Percentiles rank a stretch among this genome's conserved stretches.
Evolutionary conservation across 2,113 vertebrate genomes (phyloP).

Genomic region (Stegastes partitus): DNA sequence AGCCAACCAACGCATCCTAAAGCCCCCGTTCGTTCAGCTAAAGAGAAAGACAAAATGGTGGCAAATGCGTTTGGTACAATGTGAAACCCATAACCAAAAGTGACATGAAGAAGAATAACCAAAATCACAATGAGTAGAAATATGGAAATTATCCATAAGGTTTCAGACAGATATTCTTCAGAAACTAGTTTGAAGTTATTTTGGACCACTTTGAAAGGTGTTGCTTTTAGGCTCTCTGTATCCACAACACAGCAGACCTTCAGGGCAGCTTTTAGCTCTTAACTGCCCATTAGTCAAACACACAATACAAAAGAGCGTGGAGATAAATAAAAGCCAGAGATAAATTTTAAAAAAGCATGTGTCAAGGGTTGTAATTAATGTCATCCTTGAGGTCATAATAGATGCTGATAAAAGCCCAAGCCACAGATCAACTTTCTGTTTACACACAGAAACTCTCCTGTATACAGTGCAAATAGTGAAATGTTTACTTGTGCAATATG

Average conservation of each 20-base stretch:
- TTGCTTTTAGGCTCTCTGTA: neutral
- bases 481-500: constrained; percentile 16
- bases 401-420: too few species aligned
- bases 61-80: neutral
- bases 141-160: neutral
- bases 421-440: too few species aligned
- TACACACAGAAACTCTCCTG: too few species aligned
- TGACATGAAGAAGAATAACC: neutral
- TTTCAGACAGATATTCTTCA: neutral
- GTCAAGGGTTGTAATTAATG: neutral
- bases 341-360: neutral
- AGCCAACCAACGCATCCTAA: constrained; percentile 88
- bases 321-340: neutral
- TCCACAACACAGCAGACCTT: neutral
- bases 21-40: constrained; percentile 80
- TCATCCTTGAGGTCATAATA: neutral
- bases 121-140: neutral
- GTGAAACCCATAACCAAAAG: rapidly evolving
- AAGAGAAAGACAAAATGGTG: neutral
- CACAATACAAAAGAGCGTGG: neutral
- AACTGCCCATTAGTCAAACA: neutral
- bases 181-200: too few species aligned
- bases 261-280: neutral
- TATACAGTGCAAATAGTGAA: constrained; percentile 28
- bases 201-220: neutral